Evolutionary conservation across 2,888 invertebrate species (phyloP), one percentile per base, ranked within the genome.

Genomic region (Ptilodon capucinus): DNA sequence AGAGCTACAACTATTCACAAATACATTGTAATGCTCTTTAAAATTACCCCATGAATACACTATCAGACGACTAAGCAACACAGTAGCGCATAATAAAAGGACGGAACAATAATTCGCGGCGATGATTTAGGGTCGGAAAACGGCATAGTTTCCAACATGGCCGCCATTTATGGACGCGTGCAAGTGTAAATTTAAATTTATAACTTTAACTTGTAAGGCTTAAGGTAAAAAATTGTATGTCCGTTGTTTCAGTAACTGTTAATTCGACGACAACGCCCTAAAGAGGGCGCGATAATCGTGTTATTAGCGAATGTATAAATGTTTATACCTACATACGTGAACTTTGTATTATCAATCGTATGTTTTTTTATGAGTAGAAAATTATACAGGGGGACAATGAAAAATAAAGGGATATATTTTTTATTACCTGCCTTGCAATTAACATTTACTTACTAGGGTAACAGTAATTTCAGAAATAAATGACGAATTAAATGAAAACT

Each of bases 121-220:
- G 52, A 71, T 76, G 76, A 76, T 77, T 76, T 75, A 76, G 71
- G 68, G 70, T 69, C 68, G 74, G 69, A 63, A 73, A 77, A 75
- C 64, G 52, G 58, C 62, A 47, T 53, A 68, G 57, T 69, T 71
- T 64, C 68, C 64, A 68, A 67, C 44, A 71, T 73, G 67, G 60
- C 70, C 55, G 68, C 68, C 68, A 52, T 65, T 70, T 68, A 71
- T 68, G 58, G 47, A 62, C 60, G 58, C 57, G 11, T 42, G 49
- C 34, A 46, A 44, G 41, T 47, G 13, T 46, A 44, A 32, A 51
- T 40, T 51, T 56, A 47, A 48, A 66, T 56, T 54, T 51, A 51
- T 50, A 56, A 63, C 65, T 42, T 49, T 66, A 55, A 46, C 40
- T 7, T n/a, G 28, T 11, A 41, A 25, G 36, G n/a, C 21, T 34